Evolutionary conservation across 2,797 vertebrate species (phyloP).

Genomic region (Meda fulgida): DNA sequence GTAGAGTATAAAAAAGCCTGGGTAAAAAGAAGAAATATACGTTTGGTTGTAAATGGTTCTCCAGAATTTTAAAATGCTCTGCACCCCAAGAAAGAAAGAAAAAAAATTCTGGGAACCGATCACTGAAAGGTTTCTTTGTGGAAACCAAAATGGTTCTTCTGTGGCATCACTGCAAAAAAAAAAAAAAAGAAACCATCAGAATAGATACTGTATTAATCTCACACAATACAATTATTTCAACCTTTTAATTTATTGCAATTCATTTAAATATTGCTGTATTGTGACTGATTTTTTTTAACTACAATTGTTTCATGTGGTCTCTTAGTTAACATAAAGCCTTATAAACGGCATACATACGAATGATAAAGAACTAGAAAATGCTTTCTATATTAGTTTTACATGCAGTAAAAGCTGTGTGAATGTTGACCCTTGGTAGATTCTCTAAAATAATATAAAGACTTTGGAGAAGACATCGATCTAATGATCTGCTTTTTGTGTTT

Average conservation of each 20-base stretch:
- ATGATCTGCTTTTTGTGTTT: conserved; percentile 71
- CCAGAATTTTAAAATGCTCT: too few relatives aligned
- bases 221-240: neutral
- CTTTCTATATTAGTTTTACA: neutral
- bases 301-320: neutral
- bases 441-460: neutral
- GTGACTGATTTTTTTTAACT: neutral
- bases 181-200: neutral
- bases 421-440: neutral
- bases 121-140: too few relatives aligned
- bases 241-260: neutral
- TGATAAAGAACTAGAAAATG: neutral
- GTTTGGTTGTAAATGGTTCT: too few relatives aligned
- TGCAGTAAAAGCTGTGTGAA: neutral
- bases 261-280: neutral
- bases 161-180: too few relatives aligned
- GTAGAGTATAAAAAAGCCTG: too few relatives aligned
- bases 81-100: too few relatives aligned
- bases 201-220: neutral
- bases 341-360: neutral
- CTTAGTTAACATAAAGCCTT: neutral
- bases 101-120: neutral
- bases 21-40: too few relatives aligned
- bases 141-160: too few relatives aligned
- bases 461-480: conserved; percentile 42